A percentile compares a stretch with the other conserved stretches of the same genome.
Evolutionary conservation across 2,888 invertebrate species (phyloP).

Genomic region (Ectemnius continuus): DNA sequence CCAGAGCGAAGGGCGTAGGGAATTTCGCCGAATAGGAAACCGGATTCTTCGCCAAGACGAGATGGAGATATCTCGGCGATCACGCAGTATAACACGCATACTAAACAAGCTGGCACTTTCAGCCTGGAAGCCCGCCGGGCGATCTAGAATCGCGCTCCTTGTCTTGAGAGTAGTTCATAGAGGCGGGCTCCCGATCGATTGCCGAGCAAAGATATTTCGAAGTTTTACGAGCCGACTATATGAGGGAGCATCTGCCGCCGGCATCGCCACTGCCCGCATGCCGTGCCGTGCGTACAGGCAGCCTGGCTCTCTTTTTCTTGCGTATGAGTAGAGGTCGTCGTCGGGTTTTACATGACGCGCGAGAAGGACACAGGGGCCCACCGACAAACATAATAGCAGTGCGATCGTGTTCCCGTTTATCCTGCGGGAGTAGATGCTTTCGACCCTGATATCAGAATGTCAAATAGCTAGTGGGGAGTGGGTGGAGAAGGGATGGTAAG

Average conservation of each 20-base stretch:
- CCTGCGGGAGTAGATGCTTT: conserved; percentile 12
- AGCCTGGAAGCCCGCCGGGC: no score
- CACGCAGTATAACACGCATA: not conserved
- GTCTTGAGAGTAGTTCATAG: not conserved
- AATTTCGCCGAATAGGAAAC: conserved; percentile 37
- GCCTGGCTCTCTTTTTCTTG: no score
- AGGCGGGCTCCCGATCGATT: conserved; percentile 22
- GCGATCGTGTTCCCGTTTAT: not conserved
- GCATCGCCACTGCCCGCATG: conserved; percentile 37
- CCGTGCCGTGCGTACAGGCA: no score
- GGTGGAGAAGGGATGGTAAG: no score
- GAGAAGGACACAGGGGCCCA: not conserved
- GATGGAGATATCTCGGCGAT: not conserved
- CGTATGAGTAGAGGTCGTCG: not conserved
- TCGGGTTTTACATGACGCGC: not conserved
- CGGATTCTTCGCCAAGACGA: conserved; percentile 30
- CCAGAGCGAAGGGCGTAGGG: conserved; percentile 15
- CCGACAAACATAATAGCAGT: not conserved
- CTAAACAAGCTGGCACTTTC: not conserved
- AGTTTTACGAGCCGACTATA: conserved; percentile 33
- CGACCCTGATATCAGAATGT: conserved; percentile 36
- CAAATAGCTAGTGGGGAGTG: conserved; percentile 28
- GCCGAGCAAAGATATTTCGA: conserved; percentile 33
- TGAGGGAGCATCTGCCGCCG: conserved; percentile 40
- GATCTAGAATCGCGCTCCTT: not conserved